Conservation (phyloP, 2,888 invertebrate genomes). For the Drosophila peninsularis region DNA sequence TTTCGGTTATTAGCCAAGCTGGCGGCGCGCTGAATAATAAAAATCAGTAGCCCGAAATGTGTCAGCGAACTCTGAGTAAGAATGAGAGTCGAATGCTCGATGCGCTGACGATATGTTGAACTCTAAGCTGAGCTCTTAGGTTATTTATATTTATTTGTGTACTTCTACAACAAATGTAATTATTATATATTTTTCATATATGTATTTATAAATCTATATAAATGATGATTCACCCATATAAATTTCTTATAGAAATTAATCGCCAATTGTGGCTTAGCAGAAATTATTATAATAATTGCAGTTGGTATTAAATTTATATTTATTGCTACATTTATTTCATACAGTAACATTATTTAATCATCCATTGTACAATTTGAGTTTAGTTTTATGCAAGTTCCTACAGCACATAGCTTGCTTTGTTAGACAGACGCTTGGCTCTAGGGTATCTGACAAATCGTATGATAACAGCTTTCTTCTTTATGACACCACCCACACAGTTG, state of each 20-base stretch:
- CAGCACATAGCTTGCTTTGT: too few species aligned
- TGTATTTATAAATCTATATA: too few species aligned
- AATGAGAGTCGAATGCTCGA: constrained; percentile 9
- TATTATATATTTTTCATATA: too few species aligned
- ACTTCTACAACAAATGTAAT: too few species aligned
- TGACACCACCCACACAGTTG: constrained; percentile 24
- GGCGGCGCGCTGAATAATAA: constrained; percentile 62
- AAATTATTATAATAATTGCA: neutral
- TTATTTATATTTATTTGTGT: too few species aligned
- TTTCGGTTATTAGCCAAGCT: constrained; percentile 66
- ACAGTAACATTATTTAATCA: too few species aligned
- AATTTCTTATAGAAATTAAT: neutral
- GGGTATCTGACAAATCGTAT: constrained; percentile 28
- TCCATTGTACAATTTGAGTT: too few species aligned
- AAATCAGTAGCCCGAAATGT: constrained; percentile 32
- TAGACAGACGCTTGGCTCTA: neutral
- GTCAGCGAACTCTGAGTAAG: constrained; percentile 30
- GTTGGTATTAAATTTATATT: neutral
- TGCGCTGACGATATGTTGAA: constrained; percentile 21
- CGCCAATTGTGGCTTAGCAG: neutral
- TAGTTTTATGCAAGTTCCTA: too few species aligned
- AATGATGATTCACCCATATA: too few species aligned
- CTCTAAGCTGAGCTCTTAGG: too few species aligned
- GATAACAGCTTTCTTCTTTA: constrained; percentile 42
- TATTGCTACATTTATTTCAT: neutral